Conservation (phyloP, 1,140 invertebrate species). For the Drosophila kanapiae region DNA sequence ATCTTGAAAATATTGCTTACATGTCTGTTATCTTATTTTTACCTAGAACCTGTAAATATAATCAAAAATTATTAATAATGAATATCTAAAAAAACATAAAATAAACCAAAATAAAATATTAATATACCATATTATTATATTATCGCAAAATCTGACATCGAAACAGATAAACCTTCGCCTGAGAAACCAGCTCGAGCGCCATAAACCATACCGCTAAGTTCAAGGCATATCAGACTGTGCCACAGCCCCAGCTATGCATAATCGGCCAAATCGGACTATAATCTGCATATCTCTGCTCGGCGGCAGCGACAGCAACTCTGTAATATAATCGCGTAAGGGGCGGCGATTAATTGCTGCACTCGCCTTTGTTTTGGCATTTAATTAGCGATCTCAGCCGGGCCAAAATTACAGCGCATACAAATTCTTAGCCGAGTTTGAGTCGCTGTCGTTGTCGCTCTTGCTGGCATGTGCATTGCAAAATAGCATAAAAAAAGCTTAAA, state of each 20-base stretch:
- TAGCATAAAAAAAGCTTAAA: slow-evolving; percentile 27
- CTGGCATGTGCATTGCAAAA: slow-evolving; percentile 64
- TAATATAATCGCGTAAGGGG: slow-evolving; percentile 35
- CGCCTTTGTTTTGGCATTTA: slow-evolving; percentile 60
- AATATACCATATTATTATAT: no score
- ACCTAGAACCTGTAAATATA: not conserved
- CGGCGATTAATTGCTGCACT: slow-evolving; percentile 51
- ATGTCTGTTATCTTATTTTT: not conserved
- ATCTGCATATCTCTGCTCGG: slow-evolving; percentile 41
- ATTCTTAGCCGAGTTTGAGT: slow-evolving; percentile 54
- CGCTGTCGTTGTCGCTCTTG: not conserved
- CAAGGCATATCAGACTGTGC: slow-evolving; percentile 34
- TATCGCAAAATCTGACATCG: slow-evolving; percentile 1
- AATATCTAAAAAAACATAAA: not conserved
- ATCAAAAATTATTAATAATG: not conserved
- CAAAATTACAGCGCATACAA: slow-evolving; percentile 53
- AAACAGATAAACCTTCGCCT: slow-evolving; percentile 15
- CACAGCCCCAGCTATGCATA: slow-evolving; percentile 21
- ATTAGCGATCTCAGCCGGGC: slow-evolving; percentile 55
- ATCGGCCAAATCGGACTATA: slow-evolving; percentile 32
- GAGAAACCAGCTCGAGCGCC: not conserved
- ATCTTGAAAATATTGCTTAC: no score
- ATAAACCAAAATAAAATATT: not conserved
- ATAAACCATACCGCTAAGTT: slow-evolving; percentile 24
- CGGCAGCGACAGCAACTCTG: slow-evolving; percentile 11